These are phyloP conservation scores for Clarias gariepinus DNA, from an alignment of 2,113 vertebrate species.

Conservation along the genomic window DNA sequence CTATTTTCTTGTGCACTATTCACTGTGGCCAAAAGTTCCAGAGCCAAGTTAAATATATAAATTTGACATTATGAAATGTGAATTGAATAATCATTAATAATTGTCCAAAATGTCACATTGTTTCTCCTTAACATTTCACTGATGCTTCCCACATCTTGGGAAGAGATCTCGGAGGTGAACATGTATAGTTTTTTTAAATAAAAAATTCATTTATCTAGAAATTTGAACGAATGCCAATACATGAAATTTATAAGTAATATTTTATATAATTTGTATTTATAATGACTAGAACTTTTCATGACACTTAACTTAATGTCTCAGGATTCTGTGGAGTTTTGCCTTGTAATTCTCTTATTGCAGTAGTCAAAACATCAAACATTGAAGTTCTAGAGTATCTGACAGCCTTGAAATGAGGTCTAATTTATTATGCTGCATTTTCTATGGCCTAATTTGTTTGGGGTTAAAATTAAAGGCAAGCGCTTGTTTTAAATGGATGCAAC, in stretches of 20 bases:
- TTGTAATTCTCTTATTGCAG: neutral
- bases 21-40: neutral
- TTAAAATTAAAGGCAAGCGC: neutral
- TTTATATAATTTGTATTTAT: neutral
- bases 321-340: neutral
- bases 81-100: neutral
- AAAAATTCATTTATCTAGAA: neutral
- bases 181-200: neutral
- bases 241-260: neutral
- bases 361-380: neutral
- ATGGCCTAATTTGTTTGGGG: neutral
- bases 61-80: constrained; percentile 14
- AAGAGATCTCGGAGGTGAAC: neutral
- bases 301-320: neutral
- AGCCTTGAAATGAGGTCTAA: neutral
- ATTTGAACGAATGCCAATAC: neutral
- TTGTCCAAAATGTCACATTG: neutral
- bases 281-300: neutral
- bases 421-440: neutral
- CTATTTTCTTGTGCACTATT: neutral
- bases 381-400: neutral
- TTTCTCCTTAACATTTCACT: neutral
- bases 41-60: neutral
- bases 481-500: neutral
- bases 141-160: neutral